A percentile compares a stretch with the other conserved stretches of the same genome.
Conservation (phyloP, 2,888 invertebrate genomes). For the Leptura quadrifasciata region DNA sequence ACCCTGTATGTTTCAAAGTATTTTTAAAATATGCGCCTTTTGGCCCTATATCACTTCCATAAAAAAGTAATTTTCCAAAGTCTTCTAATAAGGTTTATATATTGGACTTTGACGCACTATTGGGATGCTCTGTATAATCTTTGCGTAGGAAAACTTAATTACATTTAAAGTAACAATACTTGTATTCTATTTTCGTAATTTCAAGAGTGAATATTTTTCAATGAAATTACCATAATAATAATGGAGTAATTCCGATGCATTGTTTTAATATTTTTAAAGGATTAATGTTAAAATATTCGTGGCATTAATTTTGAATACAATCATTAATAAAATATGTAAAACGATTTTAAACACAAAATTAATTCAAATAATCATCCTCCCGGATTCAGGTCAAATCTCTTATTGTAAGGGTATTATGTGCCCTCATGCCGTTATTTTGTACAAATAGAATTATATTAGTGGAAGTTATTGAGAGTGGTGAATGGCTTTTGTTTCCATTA, state of each 20-base stretch:
- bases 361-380: constrained; percentile 17
- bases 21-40: too few species aligned
- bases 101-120: too few species aligned
- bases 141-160: background rate
- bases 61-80: too few species aligned
- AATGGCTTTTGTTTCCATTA: constrained; percentile 37
- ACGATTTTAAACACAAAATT: constrained; percentile 17
- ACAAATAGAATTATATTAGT: constrained; percentile 35
- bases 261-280: constrained; percentile 1
- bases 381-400: constrained; percentile 14
- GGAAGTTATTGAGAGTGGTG: constrained; percentile 27
- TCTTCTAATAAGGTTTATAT: too few species aligned
- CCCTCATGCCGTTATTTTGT: constrained; percentile 9
- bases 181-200: background rate
- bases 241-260: background rate
- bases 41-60: too few species aligned
- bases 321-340: constrained; percentile 6
- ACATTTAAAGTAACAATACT: background rate
- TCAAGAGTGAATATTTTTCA: background rate
- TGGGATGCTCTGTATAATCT: background rate
- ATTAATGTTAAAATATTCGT: background rate
- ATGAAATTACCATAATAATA: background rate
- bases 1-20: too few species aligned
- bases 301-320: constrained; percentile 16
- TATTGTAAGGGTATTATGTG: constrained; percentile 27